Evolutionary conservation across 2,888 invertebrate genomes (phyloP).

Genomic region (Calameuta idolon): DNA sequence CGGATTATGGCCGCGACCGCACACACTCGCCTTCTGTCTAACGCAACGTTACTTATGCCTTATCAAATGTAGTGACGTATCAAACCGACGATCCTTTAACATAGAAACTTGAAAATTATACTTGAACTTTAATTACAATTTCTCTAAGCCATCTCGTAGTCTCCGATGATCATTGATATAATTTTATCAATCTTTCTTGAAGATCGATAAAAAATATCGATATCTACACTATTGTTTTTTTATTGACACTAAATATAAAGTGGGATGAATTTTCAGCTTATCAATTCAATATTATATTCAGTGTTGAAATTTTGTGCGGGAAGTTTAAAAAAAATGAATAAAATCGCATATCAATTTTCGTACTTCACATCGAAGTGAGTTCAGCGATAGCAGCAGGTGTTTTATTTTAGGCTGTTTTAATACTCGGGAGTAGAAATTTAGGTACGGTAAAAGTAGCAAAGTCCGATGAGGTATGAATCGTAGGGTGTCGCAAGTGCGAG

Average conservation of each 20-base stretch:
- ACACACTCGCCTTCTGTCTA: background rate
- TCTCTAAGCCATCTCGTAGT: background rate
- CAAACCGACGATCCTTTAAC: background rate
- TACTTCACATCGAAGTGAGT: background rate
- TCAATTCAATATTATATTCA: too few relatives aligned
- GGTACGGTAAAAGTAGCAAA: background rate
- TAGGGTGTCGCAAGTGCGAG: background rate
- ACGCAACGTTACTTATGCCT: background rate
- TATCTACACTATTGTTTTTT: background rate
- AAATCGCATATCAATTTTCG: background rate
- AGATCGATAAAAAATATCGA: too few relatives aligned
- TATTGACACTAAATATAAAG: background rate
- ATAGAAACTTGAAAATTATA: background rate
- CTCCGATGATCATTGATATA: background rate
- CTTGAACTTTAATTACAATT: background rate
- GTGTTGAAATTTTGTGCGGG: too few relatives aligned
- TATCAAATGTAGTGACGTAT: background rate
- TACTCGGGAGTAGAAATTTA: background rate
- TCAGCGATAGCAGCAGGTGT: background rate
- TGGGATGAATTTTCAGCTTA: too few relatives aligned
- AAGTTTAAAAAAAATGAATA: background rate
- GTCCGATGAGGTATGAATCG: background rate
- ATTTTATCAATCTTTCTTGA: too few relatives aligned
- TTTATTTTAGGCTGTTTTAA: background rate
- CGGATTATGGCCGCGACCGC: slow-evolving; percentile 35